These are phyloP conservation scores for Cerastis rubricosa DNA, from an alignment of 2,888 invertebrate genomes.

Conservation along the genomic window DNA sequence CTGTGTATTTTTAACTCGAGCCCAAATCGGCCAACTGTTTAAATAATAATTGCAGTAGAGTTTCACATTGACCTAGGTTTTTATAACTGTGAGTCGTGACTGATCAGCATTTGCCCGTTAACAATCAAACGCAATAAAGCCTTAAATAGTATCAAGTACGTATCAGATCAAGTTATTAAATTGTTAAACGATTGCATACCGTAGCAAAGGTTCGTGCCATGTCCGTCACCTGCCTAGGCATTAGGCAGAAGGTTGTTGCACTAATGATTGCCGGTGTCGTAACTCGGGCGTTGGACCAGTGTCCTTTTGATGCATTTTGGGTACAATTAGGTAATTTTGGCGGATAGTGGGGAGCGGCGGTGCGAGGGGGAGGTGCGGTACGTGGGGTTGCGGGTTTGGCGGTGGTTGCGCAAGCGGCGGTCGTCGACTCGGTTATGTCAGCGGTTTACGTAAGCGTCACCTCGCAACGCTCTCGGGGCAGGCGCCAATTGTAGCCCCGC, in stretches of 20 bases:
- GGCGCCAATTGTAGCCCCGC: constrained; percentile 85
- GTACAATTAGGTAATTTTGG: constrained; percentile 88
- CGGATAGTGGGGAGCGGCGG: constrained; percentile 77
- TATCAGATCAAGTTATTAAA: constrained; percentile 77
- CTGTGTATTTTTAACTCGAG: constrained; percentile 19
- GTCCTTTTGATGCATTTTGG: constrained; percentile 89
- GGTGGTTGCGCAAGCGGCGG: constrained; percentile 88
- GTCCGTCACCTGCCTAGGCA: constrained; percentile 79
- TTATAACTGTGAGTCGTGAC: constrained; percentile 53
- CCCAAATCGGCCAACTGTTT: constrained; percentile 19
- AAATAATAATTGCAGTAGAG: constrained; percentile 25
- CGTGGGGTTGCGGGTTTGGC: constrained; percentile 88
- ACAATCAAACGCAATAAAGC: constrained; percentile 55
- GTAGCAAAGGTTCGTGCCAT: constrained; percentile 72
- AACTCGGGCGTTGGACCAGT: constrained; percentile 84
- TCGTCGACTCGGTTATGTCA: constrained; percentile 91
- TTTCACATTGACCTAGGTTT: constrained; percentile 66
- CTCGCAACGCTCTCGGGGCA: constrained; percentile 88
- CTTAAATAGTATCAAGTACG: constrained; percentile 55
- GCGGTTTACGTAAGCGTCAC: constrained; percentile 89
- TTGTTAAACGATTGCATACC: constrained; percentile 76
- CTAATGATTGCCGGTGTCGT: constrained; percentile 84
- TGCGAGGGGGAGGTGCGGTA: constrained; percentile 79
- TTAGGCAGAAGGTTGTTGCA: constrained; percentile 86
- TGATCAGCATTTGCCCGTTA: constrained; percentile 27